phyloP scores from a whole-genome alignment of 2,888 invertebrate species.

The Barypeithes pellucidus region DNA sequence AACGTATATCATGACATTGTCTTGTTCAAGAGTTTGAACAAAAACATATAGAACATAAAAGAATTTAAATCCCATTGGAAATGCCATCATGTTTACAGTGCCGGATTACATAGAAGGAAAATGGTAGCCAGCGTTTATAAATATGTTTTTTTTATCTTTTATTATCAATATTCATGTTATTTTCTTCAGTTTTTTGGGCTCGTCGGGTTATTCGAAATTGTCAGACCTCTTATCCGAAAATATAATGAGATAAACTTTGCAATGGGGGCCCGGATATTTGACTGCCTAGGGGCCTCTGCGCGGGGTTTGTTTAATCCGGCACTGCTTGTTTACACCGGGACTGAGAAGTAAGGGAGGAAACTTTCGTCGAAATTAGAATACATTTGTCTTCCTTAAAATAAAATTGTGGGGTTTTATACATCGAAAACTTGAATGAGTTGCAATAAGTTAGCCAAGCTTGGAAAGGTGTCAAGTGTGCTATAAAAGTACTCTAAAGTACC shows the following conservation, averaged over 20 bases:
- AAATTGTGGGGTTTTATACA: conserved; percentile 48
- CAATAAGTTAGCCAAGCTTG: conserved; percentile 42
- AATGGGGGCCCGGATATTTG: too few relatives aligned
- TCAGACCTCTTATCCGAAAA: too few relatives aligned
- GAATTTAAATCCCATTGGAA: conserved; percentile 46
- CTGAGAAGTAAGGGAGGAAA: conserved; percentile 38
- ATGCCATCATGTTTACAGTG: conserved; percentile 46
- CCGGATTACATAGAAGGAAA: too few relatives aligned
- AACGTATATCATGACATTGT: conserved; percentile 21
- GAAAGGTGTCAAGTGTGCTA: conserved; percentile 51
- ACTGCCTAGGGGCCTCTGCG: too few relatives aligned
- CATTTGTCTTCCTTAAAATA: conserved; percentile 51
- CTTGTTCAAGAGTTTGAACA: conserved; percentile 29
- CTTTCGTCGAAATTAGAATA: conserved; percentile 47
- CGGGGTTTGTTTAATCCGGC: too few relatives aligned
- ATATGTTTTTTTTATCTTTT: too few relatives aligned
- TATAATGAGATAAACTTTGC: too few relatives aligned
- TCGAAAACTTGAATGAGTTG: conserved; percentile 46
- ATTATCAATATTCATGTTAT: too few relatives aligned
- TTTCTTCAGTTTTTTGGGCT: too few relatives aligned
- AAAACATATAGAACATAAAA: conserved; percentile 36
- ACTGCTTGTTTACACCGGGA: conserved; percentile 44
- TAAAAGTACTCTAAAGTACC: conserved; percentile 48
- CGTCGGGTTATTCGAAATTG: too few relatives aligned
- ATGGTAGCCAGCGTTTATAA: too few relatives aligned